Evolutionary conservation across 2,113 vertebrate species (phyloP).

Genomic region (Python bivittatus): DNA sequence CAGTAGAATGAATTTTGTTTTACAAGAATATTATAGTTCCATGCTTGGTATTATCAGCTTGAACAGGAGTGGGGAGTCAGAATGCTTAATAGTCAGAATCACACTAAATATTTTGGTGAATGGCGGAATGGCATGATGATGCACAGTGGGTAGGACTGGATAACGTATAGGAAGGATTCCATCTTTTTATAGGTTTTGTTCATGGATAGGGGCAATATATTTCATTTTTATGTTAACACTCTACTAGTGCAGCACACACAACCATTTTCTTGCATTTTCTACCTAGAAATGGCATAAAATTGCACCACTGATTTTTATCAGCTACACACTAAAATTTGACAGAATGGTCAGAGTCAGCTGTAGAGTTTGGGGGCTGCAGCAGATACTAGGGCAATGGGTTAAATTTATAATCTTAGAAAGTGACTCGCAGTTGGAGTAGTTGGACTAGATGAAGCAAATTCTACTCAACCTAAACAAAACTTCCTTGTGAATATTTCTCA

Average conservation of each 20-base stretch:
- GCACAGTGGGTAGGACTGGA: neutral
- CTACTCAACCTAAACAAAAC: neutral
- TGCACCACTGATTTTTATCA: neutral
- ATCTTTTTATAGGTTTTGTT: neutral
- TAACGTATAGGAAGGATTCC: neutral
- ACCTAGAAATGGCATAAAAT: neutral
- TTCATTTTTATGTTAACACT: neutral
- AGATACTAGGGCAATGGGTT: neutral
- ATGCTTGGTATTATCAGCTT: neutral
- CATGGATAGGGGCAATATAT: neutral
- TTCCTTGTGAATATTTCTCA: neutral
- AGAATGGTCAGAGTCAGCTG: neutral
- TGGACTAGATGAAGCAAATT: neutral
- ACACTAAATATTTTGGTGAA: neutral
- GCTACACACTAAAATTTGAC: neutral
- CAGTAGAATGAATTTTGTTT: neutral
- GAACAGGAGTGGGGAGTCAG: neutral
- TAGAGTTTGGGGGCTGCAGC: neutral
- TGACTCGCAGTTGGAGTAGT: neutral
- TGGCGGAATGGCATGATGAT: neutral
- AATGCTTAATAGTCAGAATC: neutral
- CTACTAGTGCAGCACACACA: neutral
- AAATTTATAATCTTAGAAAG: neutral
- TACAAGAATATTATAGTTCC: neutral
- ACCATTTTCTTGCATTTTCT: neutral